Percentiles rank a stretch among this genome's conserved stretches.
Evolutionary conservation across 1,140 invertebrate genomes (phyloP).

Genomic region (Lepidurus packardi): DNA sequence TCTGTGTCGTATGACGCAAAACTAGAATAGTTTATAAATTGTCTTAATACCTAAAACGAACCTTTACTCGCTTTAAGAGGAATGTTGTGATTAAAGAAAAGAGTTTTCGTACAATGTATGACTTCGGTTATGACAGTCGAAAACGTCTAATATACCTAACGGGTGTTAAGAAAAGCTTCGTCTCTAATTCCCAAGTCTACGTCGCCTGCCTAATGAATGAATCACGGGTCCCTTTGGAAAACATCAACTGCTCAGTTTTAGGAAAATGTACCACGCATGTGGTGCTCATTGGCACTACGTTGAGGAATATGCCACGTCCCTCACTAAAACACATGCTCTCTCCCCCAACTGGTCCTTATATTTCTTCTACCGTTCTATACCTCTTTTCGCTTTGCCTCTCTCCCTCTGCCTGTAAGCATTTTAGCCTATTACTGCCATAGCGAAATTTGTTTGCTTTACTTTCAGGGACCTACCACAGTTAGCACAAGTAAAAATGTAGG

Average conservation of each 20-base stretch:
- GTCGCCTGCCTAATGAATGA: not conserved
- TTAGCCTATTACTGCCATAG: not conserved
- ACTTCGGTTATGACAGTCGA: too few relatives aligned
- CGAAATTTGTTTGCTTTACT: conserved; percentile 7
- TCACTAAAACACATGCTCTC: not conserved
- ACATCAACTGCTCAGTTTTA: not conserved
- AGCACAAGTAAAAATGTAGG: not conserved
- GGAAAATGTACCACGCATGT: not conserved
- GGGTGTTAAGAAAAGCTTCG: not conserved
- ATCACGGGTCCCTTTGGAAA: not conserved
- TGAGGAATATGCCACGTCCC: conserved; percentile 12
- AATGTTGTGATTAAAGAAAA: too few relatives aligned
- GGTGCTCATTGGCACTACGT: conserved; percentile 8
- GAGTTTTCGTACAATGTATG: too few relatives aligned
- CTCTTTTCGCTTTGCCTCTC: not conserved
- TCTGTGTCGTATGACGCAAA: too few relatives aligned
- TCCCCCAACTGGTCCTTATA: not conserved
- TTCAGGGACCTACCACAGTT: conserved; percentile 9
- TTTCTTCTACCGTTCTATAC: not conserved
- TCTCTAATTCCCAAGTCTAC: not conserved
- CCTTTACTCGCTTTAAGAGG: too few relatives aligned
- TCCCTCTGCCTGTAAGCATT: not conserved
- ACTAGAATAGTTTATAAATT: too few relatives aligned
- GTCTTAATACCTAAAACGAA: too few relatives aligned
- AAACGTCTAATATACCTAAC: not conserved